Percentiles rank a stretch among this genome's conserved stretches.
Conservation (phyloP, 2,888 invertebrate genomes). For the Nasonia oneida region DNA sequence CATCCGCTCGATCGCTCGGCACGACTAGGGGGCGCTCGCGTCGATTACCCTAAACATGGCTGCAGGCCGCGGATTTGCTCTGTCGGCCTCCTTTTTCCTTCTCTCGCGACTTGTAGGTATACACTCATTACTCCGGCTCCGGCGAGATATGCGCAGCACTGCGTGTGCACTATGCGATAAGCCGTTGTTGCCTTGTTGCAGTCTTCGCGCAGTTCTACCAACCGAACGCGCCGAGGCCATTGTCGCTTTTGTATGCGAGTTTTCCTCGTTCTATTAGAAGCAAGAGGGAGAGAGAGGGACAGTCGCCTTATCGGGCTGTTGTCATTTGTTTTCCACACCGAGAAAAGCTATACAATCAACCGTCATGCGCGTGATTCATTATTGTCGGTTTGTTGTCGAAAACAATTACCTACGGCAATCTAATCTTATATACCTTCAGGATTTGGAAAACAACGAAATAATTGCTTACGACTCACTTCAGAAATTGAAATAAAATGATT, state of each 20-base stretch:
- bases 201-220: slow-evolving; percentile 28
- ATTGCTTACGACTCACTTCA: too few relatives aligned
- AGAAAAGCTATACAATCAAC: background rate
- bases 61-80: background rate
- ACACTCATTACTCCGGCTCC: background rate
- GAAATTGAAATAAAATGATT: too few relatives aligned
- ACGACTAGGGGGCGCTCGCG: background rate
- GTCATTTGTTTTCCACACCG: background rate
- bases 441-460: too few relatives aligned
- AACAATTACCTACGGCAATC: background rate
- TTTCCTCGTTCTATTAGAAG: background rate
- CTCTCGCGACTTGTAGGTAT: background rate
- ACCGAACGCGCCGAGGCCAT: background rate
- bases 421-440: background rate
- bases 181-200: background rate
- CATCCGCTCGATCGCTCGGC: slow-evolving; percentile 1
- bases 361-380: background rate
- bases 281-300: background rate
- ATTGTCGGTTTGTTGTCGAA: background rate
- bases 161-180: background rate
- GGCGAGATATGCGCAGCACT: background rate
- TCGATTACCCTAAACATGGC: background rate
- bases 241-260: background rate
- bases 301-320: background rate
- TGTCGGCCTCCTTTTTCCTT: slow-evolving; percentile 18